Percentiles rank a stretch among this genome's conserved stretches.
phyloP scores from a whole-genome alignment of 2,113 vertebrate genomes.

The Platycercus adscitus region DNA sequence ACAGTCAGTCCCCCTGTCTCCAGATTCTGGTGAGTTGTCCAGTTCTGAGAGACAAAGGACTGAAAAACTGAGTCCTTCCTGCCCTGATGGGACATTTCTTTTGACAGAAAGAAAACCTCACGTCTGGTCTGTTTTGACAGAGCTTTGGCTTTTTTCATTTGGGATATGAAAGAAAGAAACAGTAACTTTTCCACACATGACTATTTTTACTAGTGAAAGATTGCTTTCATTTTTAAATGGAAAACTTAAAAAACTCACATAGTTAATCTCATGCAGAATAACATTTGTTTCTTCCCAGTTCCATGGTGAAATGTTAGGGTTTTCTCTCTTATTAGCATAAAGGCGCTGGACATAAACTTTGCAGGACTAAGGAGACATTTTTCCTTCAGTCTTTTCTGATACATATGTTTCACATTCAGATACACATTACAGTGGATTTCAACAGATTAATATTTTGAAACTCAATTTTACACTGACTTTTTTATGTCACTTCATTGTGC shows the following conservation, averaged over 20 bases:
- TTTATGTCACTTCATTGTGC: background rate
- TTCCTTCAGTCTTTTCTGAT: background rate
- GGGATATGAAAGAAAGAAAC: background rate
- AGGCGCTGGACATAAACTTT: background rate
- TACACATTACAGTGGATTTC: background rate
- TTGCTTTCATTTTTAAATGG: background rate
- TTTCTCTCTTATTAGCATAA: background rate
- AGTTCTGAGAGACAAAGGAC: background rate
- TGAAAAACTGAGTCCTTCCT: background rate
- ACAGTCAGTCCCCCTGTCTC: no score
- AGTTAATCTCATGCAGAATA: background rate
- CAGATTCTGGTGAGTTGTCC: background rate
- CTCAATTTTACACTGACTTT: background rate
- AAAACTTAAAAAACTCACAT: background rate
- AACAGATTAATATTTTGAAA: background rate
- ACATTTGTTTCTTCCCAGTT: background rate
- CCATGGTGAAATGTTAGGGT: no score
- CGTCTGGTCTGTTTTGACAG: background rate
- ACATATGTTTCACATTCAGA: background rate
- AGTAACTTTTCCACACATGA: background rate
- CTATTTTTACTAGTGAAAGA: background rate
- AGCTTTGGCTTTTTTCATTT: background rate
- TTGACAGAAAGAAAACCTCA: background rate
- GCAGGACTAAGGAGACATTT: background rate
- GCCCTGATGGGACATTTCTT: background rate